These are phyloP conservation scores for Stichopus horrens DNA, from an alignment of 53 echinoderm and acorn worm genomes.

Conservation along the genomic window DNA sequence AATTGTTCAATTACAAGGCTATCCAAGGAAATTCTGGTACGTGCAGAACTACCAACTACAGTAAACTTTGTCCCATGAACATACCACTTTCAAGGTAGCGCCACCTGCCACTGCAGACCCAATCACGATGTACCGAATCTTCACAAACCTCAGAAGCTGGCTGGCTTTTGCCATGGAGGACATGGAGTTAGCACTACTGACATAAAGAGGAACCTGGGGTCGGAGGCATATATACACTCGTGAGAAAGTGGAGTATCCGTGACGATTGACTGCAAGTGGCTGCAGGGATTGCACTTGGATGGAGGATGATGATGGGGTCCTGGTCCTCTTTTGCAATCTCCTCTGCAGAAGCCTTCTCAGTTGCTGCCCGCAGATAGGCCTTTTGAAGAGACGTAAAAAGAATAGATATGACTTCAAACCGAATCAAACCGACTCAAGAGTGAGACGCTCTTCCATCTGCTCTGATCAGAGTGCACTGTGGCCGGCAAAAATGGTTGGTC, in stretches of 20 bases:
- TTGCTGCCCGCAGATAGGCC: constrained; percentile 37
- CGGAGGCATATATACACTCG: constrained; percentile 62
- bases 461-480: too few species aligned
- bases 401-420: too few species aligned
- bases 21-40: too few species aligned
- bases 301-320: neutral
- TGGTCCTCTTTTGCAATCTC: constrained; percentile 11
- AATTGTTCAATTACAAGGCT: too few species aligned
- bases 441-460: too few species aligned
- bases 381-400: neutral
- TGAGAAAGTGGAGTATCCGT: constrained; percentile 63
- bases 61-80: neutral
- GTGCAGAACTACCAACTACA: too few species aligned
- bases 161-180: constrained; percentile 53
- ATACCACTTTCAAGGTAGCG: constrained; percentile 77
- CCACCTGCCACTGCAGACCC: constrained; percentile 90
- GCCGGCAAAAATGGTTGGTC: too few species aligned
- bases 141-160: constrained; percentile 64
- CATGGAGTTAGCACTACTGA: constrained; percentile 59
- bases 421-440: too few species aligned
- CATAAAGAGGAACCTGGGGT: constrained; percentile 64
- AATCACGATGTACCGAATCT: constrained; percentile 85
- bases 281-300: constrained; percentile 15
- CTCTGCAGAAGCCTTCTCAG: constrained; percentile 27
- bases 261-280: neutral